A percentile compares a stretch with the other conserved stretches of the same genome.
phyloP scores from a whole-genome alignment of 2,113 vertebrate species.

The Burhinus bistriatus region DNA sequence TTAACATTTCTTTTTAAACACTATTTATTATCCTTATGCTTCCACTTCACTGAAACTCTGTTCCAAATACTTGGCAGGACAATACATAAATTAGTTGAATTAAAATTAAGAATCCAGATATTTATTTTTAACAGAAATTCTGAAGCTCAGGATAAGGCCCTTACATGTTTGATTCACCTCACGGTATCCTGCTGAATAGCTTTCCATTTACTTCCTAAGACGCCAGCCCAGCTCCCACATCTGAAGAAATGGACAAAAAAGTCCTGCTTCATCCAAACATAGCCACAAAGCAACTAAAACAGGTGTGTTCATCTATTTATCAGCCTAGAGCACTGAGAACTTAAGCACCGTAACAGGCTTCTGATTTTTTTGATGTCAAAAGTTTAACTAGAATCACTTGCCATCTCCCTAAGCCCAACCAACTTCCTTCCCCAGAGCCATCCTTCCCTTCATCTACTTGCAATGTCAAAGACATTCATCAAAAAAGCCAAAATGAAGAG shows the following conservation, averaged over 20 bases:
- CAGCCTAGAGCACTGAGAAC: neutral
- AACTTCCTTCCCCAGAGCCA: neutral
- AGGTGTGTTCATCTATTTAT: neutral
- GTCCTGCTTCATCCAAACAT: neutral
- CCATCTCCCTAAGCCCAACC: neutral
- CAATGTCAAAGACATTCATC: neutral
- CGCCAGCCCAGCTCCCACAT: neutral
- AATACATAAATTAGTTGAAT: neutral
- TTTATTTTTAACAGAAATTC: neutral
- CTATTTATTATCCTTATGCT: neutral
- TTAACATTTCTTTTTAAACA: neutral
- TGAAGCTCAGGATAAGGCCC: neutral
- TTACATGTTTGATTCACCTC: neutral
- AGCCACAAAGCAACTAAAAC: neutral
- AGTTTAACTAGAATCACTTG: slow-evolving; percentile 6
- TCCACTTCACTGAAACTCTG: neutral
- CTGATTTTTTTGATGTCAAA: neutral
- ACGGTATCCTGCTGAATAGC: neutral
- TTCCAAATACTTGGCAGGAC: neutral
- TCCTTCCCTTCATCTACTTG: neutral
- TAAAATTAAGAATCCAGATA: neutral
- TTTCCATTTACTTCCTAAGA: neutral
- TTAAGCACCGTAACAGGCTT: neutral
- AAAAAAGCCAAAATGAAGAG: neutral
- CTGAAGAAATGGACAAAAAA: neutral